Evolutionary conservation across 1,140 invertebrate genomes (phyloP), one percentile per base, ranked within the genome.

Genomic region (Eriosoma lanigerum): DNA sequence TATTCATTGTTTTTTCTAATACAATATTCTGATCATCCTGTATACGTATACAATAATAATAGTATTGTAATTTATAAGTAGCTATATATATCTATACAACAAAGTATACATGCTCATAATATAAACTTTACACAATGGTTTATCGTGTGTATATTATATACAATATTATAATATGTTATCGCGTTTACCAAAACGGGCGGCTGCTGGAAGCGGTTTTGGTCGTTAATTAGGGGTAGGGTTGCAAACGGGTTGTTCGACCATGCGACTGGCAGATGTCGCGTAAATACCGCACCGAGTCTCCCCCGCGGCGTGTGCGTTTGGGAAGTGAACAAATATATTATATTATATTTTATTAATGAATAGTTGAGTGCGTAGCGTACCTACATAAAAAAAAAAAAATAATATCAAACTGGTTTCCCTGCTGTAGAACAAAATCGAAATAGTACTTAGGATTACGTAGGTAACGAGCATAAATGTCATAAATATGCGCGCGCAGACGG

Each of bases 251-350:
- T 76, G 54, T 29, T 32, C 29, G 73, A 70, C 46, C 73, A 60
- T 76, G n/a, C 60, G 73, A 76, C 54, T 76, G 56, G 73, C 73
- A 76, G 73, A 76, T 76, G 73, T 76, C 73, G 54, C 52, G 52
- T 58, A 48, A 56, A 76, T 58, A 58, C 73, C 15, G 73, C 52
- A 54, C 29, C 29, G 50, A 26, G 48, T 75, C 50, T 56, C 50
- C 52, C 52, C 54, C 73, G 52, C 73, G 32, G 73, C 21, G 32
- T 38, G 66, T 21, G 21, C 66, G 66, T 19, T 50, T n/a, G 46
- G 50, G n/a, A 15, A 70, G 44, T 26, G 66, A 32, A 50, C n/a
- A n/a, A n/a, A 50, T 24, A 66, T 6, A 66, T 6, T 8, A n/a
- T 8, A 66, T 66, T 64, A 62, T 64, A 38, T 64, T 6, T 29